These are phyloP conservation scores for Salmo trutta DNA, from an alignment of 2,797 vertebrate genomes.

Conservation along the genomic window DNA sequence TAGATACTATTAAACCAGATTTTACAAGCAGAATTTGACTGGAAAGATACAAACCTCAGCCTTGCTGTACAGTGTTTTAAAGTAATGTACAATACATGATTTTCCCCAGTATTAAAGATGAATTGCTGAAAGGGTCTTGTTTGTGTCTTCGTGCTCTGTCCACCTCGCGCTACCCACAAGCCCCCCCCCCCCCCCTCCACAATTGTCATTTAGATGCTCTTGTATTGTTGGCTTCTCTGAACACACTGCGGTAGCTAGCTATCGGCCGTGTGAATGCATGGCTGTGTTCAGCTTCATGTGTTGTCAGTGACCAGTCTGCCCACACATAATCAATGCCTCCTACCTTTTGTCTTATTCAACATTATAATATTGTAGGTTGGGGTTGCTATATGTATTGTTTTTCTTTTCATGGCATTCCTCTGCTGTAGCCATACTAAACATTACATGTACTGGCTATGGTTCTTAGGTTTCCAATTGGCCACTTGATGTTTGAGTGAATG, in stretches of 20 bases:
- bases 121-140: slow-evolving; percentile 36
- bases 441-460: not conserved
- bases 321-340: too few species aligned
- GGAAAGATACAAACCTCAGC: slow-evolving; percentile 32
- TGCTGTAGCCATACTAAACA: not conserved
- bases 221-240: not conserved
- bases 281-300: too few species aligned
- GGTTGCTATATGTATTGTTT: not conserved
- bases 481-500: not conserved
- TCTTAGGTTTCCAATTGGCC: not conserved
- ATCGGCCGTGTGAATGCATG: not conserved
- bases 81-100: slow-evolving; percentile 28
- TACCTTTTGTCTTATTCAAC: too few species aligned
- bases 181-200: too few species aligned
- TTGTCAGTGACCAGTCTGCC: too few species aligned
- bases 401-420: not conserved
- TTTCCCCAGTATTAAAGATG: slow-evolving; percentile 51
- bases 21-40: slow-evolving; percentile 51
- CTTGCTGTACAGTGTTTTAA: slow-evolving; percentile 59
- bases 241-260: not conserved
- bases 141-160: not conserved
- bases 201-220: not conserved
- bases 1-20: slow-evolving; percentile 47
- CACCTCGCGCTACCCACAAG: not conserved
- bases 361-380: too few species aligned